Percentiles rank a stretch among this genome's conserved stretches.
phyloP scores from a whole-genome alignment of 2,113 vertebrate genomes.

The Spea multiplicata region DNA sequence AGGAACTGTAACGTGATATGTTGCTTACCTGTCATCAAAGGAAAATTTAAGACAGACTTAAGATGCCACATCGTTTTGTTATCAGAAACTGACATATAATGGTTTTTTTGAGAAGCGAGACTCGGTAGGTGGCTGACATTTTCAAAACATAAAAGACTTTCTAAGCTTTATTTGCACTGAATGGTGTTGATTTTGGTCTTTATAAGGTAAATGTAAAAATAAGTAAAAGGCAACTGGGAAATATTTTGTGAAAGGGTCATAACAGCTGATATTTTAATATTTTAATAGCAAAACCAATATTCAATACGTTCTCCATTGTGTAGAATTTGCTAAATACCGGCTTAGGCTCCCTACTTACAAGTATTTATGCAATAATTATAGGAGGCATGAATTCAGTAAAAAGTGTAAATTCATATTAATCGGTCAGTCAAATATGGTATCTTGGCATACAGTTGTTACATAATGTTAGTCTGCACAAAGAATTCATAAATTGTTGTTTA shows the following conservation, averaged over 20 bases:
- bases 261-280: background rate
- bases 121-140: background rate
- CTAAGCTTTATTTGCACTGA: background rate
- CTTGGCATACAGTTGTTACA: too few relatives aligned
- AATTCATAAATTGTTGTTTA: too few relatives aligned
- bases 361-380: background rate
- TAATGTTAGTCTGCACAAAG: too few relatives aligned
- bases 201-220: background rate
- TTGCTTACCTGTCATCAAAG: background rate
- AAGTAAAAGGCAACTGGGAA: background rate
- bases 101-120: background rate
- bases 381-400: too few relatives aligned
- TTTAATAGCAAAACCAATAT: background rate
- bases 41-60: background rate
- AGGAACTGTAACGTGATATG: too few relatives aligned
- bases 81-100: background rate
- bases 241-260: conserved; percentile 5
- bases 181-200: background rate
- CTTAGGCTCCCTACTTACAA: background rate
- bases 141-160: background rate
- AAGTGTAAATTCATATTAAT: background rate
- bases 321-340: background rate
- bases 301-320: background rate
- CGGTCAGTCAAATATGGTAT: too few relatives aligned
- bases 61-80: background rate